Base-by-base conservation (phyloP, 2,888 invertebrate genomes). In the Ochropleura plecta region DNA sequence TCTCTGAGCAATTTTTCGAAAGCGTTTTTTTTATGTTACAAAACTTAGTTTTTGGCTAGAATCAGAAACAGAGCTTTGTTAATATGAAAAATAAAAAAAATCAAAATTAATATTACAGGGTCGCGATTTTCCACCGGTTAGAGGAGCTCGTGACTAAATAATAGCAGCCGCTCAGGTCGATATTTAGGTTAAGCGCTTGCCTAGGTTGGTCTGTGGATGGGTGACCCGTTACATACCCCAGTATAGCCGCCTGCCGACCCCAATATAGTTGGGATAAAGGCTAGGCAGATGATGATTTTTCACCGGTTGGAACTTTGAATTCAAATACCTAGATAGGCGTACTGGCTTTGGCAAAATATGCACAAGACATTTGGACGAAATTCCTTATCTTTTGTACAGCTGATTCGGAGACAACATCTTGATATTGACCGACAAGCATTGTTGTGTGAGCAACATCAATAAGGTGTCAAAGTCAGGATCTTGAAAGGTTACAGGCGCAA, bases 401-500 rank as follows among this genome's bases (percentile, higher is more conserved):
- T 59, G 16, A 59, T 59, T 40, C 8, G 40, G 40, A 59, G 9
- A 4, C 10, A 42, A 16, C 42, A 42, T 60, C 14, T 60, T 2
- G 0, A 60, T 18, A 53, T 55, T 55, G 55, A 20, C 57, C 7
- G 3, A n/a, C n/a, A 76, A 48, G 20, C 20, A 42, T 42, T 79
- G n/a, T 71, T 49, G 18, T n/a, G n/a, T 30, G 3, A 78, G 7
- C n/a, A 49, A 53, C 30, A 53, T 30, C 30, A 64, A 53, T 40
- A n/a, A 18, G 49, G 60, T 46, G 60, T 55, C 20, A 67, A 65
- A 60, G 1, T 53, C n/a, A 70, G 14, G 20, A 62, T n/a, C 16
- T 42, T 42, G 66, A 60, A 49, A 64, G 63, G 44, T 40, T 49
- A 44, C 40, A 74, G 46, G 51, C 64, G 55, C 55, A 69, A 63